Evolutionary conservation across 2,888 invertebrate genomes (phyloP).

Genomic region (Calliphora vomitoria): DNA sequence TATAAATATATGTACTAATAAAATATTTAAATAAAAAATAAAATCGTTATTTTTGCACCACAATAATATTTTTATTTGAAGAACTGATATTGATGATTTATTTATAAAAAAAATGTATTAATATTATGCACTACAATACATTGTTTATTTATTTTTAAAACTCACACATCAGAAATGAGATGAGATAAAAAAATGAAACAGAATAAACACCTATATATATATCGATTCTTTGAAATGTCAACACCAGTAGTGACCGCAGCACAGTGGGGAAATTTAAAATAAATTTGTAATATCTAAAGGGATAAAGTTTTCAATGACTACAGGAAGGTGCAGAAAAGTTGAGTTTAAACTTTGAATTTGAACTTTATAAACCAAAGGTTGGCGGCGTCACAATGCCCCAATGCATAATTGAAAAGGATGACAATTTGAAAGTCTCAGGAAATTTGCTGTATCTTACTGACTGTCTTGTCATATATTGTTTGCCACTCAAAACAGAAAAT

Average conservation of each 20-base stretch:
- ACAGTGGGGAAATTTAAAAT: too few species aligned
- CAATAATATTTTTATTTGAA: constrained; percentile 32
- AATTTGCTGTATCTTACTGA: too few species aligned
- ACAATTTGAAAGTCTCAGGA: too few species aligned
- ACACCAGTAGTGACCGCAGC: background rate
- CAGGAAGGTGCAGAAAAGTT: too few species aligned
- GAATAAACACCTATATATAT: background rate
- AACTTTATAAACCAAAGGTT: too few species aligned
- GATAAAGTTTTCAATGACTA: too few species aligned
- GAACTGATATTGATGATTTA: background rate
- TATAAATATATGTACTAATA: background rate
- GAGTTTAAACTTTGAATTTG: too few species aligned
- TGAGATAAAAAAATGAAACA: background rate
- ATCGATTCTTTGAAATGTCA: constrained; percentile 32
- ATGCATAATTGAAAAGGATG: too few species aligned
- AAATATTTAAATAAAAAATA: constrained; percentile 43
- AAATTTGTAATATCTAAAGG: background rate
- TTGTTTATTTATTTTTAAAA: constrained; percentile 27
- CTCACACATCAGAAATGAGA: background rate
- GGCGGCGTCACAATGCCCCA: too few species aligned
- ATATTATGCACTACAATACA: background rate
- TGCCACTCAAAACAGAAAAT: too few species aligned
- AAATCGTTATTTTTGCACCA: constrained; percentile 9
- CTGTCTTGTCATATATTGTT: too few species aligned
- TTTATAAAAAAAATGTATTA: constrained; percentile 8